Percentiles rank a stretch among this genome's conserved stretches.
Evolutionary conservation across 2,888 invertebrate species (phyloP).

Genomic region (Tortricodes alternella): DNA sequence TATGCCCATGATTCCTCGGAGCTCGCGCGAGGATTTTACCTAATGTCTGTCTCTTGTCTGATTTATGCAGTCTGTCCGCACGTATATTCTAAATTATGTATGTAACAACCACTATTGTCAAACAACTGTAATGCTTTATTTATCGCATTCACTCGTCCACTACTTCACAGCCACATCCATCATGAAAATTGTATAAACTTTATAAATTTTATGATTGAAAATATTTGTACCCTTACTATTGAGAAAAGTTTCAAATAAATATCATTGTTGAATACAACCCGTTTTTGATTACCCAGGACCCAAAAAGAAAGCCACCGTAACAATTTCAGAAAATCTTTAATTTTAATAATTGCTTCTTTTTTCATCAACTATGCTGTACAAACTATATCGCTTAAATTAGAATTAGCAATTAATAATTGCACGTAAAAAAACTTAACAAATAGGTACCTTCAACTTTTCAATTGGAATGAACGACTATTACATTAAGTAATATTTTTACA

Average conservation of each 20-base stretch:
- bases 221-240: constrained; percentile 22
- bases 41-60: too few relatives aligned
- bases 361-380: constrained; percentile 82
- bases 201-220: constrained; percentile 26
- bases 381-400: constrained; percentile 81
- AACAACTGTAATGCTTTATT: constrained; percentile 15
- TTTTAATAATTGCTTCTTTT: constrained; percentile 81
- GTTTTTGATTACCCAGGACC: constrained; percentile 36
- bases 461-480: constrained; percentile 82
- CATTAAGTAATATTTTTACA: constrained; percentile 77
- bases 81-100: too few relatives aligned
- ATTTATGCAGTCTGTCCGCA: too few relatives aligned
- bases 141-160: constrained; percentile 8
- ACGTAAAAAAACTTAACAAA: constrained; percentile 84
- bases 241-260: constrained; percentile 76
- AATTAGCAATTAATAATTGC: constrained; percentile 83
- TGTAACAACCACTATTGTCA: background rate
- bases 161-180: constrained; percentile 14
- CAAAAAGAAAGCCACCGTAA: constrained; percentile 46
- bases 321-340: constrained; percentile 80
- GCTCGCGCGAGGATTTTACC: too few relatives aligned
- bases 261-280: constrained; percentile 71
- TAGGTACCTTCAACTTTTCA: constrained; percentile 81
- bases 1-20: too few relatives aligned
- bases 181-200: constrained; percentile 16